Percentiles rank a stretch among this genome's conserved stretches.
Evolutionary conservation across 35 echinoderm and acorn worm genomes (phyloP).

Genomic region (Lytechinus variegatus): DNA sequence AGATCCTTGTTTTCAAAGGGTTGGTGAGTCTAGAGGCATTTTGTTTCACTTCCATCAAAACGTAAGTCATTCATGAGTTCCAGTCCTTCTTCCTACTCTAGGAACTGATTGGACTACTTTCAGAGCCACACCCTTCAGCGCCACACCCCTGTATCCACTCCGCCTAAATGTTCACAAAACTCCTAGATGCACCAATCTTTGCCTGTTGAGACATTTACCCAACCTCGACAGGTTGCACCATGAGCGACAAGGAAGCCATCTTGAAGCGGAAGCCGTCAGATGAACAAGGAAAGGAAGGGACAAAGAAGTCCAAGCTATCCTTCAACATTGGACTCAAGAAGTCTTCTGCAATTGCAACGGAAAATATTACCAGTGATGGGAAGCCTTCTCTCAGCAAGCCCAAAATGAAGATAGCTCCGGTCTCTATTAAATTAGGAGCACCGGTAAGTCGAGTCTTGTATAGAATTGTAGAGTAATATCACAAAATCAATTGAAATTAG

Average conservation of each 20-base stretch:
- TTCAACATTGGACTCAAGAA: slow-evolving; percentile 33
- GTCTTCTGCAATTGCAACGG: background rate
- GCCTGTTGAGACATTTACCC: background rate
- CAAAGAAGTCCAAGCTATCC: slow-evolving; percentile 40
- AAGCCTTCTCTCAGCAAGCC: background rate
- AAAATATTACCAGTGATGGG: background rate
- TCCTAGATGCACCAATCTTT: background rate
- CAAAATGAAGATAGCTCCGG: slow-evolving; percentile 25
- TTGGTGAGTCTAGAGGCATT: slow-evolving; percentile 5
- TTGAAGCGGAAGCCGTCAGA: slow-evolving; percentile 29
- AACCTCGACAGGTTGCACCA: background rate
- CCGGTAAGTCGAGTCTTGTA: background rate
- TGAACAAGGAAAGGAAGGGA: background rate
- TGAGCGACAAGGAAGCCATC: background rate
- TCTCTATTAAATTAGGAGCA: slow-evolving; percentile 24
- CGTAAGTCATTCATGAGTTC: slow-evolving; percentile 36
- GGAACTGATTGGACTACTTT: background rate
- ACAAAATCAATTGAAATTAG: too few species aligned
- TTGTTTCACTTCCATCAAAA: background rate
- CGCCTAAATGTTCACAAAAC: background rate
- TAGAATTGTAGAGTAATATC: too few species aligned
- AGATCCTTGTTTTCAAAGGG: background rate
- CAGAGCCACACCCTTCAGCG: background rate
- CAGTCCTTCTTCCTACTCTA: slow-evolving; percentile 41
- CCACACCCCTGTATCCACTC: background rate